Evolutionary conservation across 1,140 invertebrate genomes (phyloP), one percentile per base, ranked within the genome.

Genomic region (Theocolax elegans): DNA sequence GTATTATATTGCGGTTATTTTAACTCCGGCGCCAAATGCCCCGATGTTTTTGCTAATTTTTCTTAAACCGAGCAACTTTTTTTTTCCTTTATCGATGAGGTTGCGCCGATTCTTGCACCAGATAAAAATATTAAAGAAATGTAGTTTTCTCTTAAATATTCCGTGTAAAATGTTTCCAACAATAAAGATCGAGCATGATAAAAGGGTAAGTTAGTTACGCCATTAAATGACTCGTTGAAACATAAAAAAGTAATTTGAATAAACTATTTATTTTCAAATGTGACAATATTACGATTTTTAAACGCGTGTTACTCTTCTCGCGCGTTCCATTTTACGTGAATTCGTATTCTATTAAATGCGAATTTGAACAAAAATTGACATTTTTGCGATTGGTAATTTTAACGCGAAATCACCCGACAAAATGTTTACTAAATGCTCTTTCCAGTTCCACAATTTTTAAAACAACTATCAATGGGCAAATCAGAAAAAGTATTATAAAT

Each of bases 91-190:
- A 10, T 35, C 31, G 10, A 6, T 35, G 31, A 6, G 4, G 31
- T 35, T 35, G 4, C 31, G 10, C 4, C 10, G 31, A 35, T 35
- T 4, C 31, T 35, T n/a, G 7, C 13, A n/a, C n/a, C 2, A 2
- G 46, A 64, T 51, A 51, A 38, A 40, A 40, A 53, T 53, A 51
- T 64, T 64, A 64, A 64, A 48, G 48, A 12, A 38, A 51, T 1
- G 19, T 64, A 38, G 40, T 53, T 51, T 40, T 25, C 25, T 49
- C 9, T 63, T 48, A 35, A 49, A 35, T 23, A 35, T 49, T 48
- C 29, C 27, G 10, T 49, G n/a, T 49, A 51, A 64, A 38, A 17
- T 51, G 21, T 51, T 53, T 4, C n/a, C 8, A 21, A 29, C 29
- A 23, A 51, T 51, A 49, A 63, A 63, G 44, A 64, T 64, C 19